Conservation (phyloP, 2,113 vertebrate species). For the Sphyrna mokarran region DNA sequence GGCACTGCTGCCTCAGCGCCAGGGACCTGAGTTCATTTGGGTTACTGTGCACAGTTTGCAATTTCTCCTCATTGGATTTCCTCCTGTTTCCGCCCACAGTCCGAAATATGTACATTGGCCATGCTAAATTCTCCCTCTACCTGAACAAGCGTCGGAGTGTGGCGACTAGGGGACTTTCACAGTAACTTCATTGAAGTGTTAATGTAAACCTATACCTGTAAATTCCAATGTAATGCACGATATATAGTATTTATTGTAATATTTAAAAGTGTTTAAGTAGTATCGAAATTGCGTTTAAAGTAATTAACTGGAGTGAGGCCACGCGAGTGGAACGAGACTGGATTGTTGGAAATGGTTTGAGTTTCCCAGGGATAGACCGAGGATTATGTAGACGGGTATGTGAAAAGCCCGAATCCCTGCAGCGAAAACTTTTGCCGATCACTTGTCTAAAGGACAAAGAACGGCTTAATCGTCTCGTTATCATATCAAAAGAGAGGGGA, state of each 20-base stretch:
- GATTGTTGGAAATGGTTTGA: slow-evolving; percentile 44
- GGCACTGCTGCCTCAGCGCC: no score
- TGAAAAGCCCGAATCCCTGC: slow-evolving; percentile 47
- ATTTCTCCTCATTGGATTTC: no score
- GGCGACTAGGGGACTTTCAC: no score
- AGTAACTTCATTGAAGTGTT: no score
- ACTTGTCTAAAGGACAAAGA: slow-evolving; percentile 54
- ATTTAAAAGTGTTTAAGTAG: neutral
- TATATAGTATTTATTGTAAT: neutral
- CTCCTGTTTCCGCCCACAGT: no score
- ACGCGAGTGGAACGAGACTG: slow-evolving; percentile 58
- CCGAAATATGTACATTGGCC: no score
- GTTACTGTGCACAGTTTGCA: no score
- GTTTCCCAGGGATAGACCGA: slow-evolving; percentile 39
- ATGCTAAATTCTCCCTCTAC: no score
- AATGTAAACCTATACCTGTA: no score
- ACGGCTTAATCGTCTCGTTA: slow-evolving; percentile 59
- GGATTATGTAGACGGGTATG: slow-evolving; percentile 45
- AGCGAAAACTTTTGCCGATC: slow-evolving; percentile 41
- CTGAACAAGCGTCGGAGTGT: no score
- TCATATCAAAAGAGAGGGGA: slow-evolving; percentile 64
- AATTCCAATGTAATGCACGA: neutral
- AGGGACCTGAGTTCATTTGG: no score
- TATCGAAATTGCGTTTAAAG: neutral
- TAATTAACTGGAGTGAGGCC: slow-evolving; percentile 57